A percentile compares a stretch with the other conserved stretches of the same genome.
phyloP scores from a whole-genome alignment of 2,888 invertebrate genomes.

The Spodoptera picta region DNA sequence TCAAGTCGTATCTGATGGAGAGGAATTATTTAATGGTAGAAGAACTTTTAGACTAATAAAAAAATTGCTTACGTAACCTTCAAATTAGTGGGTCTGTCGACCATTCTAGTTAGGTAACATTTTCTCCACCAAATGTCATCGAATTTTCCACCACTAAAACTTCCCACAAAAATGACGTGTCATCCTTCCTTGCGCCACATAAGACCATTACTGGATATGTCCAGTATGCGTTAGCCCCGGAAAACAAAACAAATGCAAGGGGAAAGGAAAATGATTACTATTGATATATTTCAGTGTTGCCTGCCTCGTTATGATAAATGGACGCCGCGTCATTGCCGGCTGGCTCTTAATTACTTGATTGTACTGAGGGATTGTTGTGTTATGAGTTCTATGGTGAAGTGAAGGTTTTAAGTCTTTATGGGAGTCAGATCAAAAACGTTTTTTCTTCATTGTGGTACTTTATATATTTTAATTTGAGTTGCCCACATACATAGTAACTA shows the following conservation, averaged over 20 bases:
- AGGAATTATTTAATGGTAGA: slow-evolving; percentile 10
- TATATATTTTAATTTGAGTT: too few species aligned
- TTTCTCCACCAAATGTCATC: too few species aligned
- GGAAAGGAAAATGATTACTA: slow-evolving; percentile 42
- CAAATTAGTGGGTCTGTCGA: not conserved
- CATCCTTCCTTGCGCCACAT: slow-evolving; percentile 1
- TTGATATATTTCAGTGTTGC: slow-evolving; percentile 48
- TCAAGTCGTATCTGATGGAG: slow-evolving; percentile 27
- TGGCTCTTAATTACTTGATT: slow-evolving; percentile 47
- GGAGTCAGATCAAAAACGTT: too few species aligned
- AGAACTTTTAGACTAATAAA: not conserved
- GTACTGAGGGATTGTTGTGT: slow-evolving; percentile 39
- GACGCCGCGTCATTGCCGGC: slow-evolving; percentile 39
- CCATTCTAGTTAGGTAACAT: too few species aligned
- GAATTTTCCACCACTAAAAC: too few species aligned
- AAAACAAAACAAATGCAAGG: slow-evolving; percentile 32
- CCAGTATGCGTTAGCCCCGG: not conserved
- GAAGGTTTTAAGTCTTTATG: not conserved
- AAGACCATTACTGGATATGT: not conserved
- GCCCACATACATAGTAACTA: too few species aligned
- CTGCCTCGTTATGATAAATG: slow-evolving; percentile 46
- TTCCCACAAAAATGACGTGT: not conserved
- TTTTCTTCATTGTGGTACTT: too few species aligned
- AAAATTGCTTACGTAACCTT: not conserved
- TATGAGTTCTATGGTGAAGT: slow-evolving; percentile 2